Evolutionary conservation across 2,888 invertebrate species (phyloP), one percentile per base, ranked within the genome.

Genomic region (Aproaerema taeniolella): DNA sequence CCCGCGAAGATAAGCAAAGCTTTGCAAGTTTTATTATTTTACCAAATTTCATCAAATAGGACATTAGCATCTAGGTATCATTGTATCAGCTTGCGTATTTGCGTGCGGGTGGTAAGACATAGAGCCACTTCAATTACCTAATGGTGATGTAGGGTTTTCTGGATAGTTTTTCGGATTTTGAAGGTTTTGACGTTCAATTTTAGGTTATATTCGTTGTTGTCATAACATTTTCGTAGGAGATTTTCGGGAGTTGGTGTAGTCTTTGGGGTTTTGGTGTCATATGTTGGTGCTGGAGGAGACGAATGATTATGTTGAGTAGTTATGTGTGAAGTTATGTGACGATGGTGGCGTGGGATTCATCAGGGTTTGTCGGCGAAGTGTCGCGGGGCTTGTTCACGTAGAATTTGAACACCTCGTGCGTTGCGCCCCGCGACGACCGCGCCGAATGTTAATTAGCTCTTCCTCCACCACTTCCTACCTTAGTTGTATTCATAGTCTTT

Each of bases 1-100:
- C 14, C 10, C 7, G 13, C 12, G 33, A 29, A 47, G 38, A 40
- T 48, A 35, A 31, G 26, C 25, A 17, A 25, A 16, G 20, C 65
- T 68, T 72, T 70, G 61, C 61, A 53, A 54, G 58, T 68, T 67
- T 60, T 66, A 69, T 66, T 66, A 76, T 71, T 78, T 75, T 74
- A 78, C 83, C 74, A 76, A 85, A 82, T 72, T 81, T 85, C 73
- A 74, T 82, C 78, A 85, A 85, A 83, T 86, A 82, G 82, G 80
- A 78, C 81, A 83, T 85, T 81, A 83, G 80, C 81, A 87, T 85
- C 81, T 82, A 83, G 81, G 80, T 83, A 83, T 81, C 78, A 79
- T 78, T 83, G 80, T 82, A 80, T 83, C 73, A 76, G 80, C 68
- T 79, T 68, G 82, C 81, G 80, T 83, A 83, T 80, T 77, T 70